Evolutionary conservation across 2,113 vertebrate species (phyloP).

Genomic region (Pterocles orientalis): DNA sequence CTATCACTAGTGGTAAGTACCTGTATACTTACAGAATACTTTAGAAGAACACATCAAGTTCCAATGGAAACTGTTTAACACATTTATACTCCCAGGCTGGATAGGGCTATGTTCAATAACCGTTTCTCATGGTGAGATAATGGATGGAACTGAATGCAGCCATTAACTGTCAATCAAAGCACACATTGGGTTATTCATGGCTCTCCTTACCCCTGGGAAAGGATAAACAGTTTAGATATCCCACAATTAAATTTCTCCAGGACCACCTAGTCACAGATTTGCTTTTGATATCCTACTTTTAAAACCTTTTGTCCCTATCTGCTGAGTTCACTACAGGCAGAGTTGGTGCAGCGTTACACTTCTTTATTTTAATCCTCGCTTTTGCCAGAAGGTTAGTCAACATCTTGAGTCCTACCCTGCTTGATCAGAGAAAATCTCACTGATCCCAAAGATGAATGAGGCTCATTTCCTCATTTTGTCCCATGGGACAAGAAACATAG

Average conservation of each 20-base stretch:
- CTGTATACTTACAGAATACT: not conserved
- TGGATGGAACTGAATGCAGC: slow-evolving; percentile 2
- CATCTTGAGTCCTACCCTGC: not conserved
- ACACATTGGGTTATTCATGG: not conserved
- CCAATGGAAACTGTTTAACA: not conserved
- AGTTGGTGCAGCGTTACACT: not conserved
- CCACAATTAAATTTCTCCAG: not conserved
- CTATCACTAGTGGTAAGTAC: not conserved
- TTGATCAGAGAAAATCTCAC: not conserved
- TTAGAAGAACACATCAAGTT: not conserved
- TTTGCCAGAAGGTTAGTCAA: slow-evolving; percentile 2
- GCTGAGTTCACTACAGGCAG: not conserved
- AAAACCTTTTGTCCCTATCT: not conserved
- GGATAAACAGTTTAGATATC: slow-evolving; percentile 35
- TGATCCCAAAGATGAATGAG: not conserved
- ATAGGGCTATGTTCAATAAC: not conserved
- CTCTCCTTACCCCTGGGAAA: slow-evolving; percentile 15
- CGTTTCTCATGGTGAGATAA: slow-evolving; percentile 4
- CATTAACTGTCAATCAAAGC: slow-evolving; percentile 20
- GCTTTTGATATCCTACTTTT: not conserved
- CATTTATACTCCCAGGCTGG: not conserved
- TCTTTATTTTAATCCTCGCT: not conserved
- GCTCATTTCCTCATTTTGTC: slow-evolving; percentile 43
- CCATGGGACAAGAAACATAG: not conserved
- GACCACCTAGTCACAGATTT: slow-evolving; percentile 23